A percentile compares a stretch with the other conserved stretches of the same genome.
These are phyloP conservation scores for Tridacna crocea DNA, from an alignment of 2,888 invertebrate species.

Conservation along the genomic window DNA sequence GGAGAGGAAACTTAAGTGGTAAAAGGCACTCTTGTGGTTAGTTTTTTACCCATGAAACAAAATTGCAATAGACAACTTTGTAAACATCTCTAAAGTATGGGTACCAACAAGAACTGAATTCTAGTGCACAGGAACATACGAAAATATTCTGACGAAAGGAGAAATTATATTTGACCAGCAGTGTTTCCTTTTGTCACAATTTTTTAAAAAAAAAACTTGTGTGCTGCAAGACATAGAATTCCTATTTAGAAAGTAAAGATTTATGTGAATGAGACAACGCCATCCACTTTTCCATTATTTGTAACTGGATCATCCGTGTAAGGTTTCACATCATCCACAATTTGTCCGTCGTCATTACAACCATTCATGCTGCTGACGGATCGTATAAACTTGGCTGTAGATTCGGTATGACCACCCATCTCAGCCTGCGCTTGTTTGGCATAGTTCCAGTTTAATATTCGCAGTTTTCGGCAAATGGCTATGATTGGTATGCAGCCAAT, in stretches of 20 bases:
- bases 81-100: too few species aligned
- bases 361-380: conserved; percentile 65
- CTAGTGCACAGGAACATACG: too few species aligned
- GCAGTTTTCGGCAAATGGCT: conserved; percentile 69
- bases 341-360: conserved; percentile 63
- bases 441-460: conserved; percentile 67
- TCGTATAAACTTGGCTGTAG: conserved; percentile 70
- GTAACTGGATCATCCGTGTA: conserved; percentile 14
- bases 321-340: conserved; percentile 57
- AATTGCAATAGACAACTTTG: too few species aligned
- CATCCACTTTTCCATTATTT: conserved; percentile 7
- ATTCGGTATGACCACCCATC: conserved; percentile 67
- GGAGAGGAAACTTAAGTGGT: too few species aligned
- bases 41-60: too few species aligned
- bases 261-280: conserved; percentile 23
- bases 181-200: too few species aligned
- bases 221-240: too few species aligned
- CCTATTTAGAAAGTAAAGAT: neutral
- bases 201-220: too few species aligned
- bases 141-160: too few species aligned
- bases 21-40: too few species aligned
- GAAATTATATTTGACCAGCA: too few species aligned
- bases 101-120: too few species aligned
- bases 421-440: conserved; percentile 71
- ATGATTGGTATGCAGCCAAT: conserved; percentile 75